Evolutionary conservation across 1,140 invertebrate genomes (phyloP).

Genomic region (Drosophila lowei): DNA sequence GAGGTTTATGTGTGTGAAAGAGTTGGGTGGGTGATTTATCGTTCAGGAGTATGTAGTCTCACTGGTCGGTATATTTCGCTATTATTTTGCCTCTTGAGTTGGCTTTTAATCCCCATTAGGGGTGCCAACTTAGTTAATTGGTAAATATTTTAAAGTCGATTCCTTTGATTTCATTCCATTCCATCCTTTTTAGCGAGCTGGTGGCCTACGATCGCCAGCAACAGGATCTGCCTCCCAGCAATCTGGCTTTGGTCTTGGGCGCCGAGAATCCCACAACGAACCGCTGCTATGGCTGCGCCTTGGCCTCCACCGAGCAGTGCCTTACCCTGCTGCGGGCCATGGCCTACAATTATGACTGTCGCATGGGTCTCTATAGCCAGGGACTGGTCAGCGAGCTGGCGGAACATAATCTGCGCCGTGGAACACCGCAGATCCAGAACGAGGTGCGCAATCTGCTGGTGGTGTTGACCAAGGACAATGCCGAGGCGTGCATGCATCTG

Average conservation of each 20-base stretch:
- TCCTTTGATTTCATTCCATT: no score
- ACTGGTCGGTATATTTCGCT: no score
- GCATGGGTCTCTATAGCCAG: constrained; percentile 91
- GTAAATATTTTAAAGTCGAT: no score
- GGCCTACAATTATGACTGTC: constrained; percentile 91
- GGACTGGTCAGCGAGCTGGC: constrained; percentile 95
- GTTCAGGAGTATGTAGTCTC: no score
- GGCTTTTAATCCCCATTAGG: no score
- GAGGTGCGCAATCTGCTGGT: constrained; percentile 95
- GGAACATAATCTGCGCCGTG: constrained; percentile 93
- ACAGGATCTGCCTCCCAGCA: constrained; percentile 83
- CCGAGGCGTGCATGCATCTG: constrained; percentile 93
- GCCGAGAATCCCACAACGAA: constrained; percentile 79
- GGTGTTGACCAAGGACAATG: constrained; percentile 94
- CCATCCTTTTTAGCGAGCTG: constrained; percentile 87
- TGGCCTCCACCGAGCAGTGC: constrained; percentile 95
- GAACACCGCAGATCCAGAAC: constrained; percentile 91
- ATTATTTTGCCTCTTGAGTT: no score
- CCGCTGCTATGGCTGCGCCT: constrained; percentile 93
- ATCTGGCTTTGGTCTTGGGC: constrained; percentile 9
- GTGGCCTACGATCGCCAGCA: constrained; percentile 96
- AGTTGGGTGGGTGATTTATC: no score
- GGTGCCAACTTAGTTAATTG: no score
- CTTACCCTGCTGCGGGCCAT: constrained; percentile 95
- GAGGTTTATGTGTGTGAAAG: no score